Percentiles rank a stretch among this genome's conserved stretches.
phyloP scores from a whole-genome alignment of 2,113 vertebrate genomes.

The Vulpes vulpes region DNA sequence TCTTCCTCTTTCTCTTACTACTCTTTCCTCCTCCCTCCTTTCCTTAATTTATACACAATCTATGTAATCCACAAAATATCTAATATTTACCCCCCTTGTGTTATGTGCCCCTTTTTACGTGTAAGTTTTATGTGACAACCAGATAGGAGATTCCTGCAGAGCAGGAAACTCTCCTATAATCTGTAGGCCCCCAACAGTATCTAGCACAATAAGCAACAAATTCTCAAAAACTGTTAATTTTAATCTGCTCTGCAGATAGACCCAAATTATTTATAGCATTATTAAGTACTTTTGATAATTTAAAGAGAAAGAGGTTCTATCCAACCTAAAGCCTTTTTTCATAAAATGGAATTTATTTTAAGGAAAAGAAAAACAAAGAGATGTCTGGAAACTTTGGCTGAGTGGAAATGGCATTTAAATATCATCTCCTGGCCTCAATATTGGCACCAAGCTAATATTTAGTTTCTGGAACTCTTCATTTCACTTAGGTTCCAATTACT shows the following conservation, averaged over 20 bases:
- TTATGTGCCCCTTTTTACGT: background rate
- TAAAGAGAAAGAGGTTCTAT: background rate
- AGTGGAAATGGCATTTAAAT: background rate
- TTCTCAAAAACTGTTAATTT: background rate
- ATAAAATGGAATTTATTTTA: background rate
- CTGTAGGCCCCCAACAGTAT: background rate
- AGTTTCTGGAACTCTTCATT: conserved; percentile 1
- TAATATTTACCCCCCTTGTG: background rate
- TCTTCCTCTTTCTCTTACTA: background rate
- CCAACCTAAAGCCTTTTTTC: background rate
- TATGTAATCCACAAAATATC: background rate
- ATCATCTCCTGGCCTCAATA: background rate
- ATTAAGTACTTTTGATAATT: background rate
- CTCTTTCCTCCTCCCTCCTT: background rate
- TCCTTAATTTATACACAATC: background rate
- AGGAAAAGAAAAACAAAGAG: background rate
- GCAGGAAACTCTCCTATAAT: background rate
- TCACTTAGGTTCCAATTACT: background rate
- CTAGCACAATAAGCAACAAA: background rate
- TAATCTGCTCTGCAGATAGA: conserved; percentile 15
- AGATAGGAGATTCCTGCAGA: background rate
- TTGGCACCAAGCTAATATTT: background rate
- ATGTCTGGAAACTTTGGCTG: background rate
- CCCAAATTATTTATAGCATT: background rate
- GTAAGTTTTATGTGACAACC: background rate